phyloP scores from a whole-genome alignment of 53 echinoderm and acorn worm species.

The Zoroaster sp. region DNA sequence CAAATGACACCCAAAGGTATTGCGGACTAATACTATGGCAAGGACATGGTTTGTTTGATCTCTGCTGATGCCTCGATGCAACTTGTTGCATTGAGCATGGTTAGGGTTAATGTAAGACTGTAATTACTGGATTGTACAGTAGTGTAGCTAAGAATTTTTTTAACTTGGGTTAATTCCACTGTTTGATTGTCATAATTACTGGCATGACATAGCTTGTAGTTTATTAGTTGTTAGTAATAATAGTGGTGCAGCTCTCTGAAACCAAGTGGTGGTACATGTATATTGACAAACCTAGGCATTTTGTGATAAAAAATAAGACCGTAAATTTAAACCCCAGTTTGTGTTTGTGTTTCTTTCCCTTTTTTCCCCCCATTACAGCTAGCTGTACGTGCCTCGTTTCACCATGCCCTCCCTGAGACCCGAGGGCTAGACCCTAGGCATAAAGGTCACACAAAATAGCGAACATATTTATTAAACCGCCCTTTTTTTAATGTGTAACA shows the following conservation, averaged over 20 bases:
- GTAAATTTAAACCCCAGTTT: conserved; percentile 18
- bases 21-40: no score
- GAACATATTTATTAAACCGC: neutral
- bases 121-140: no score
- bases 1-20: no score
- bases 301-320: neutral
- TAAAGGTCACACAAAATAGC: conserved; percentile 28
- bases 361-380: conserved; percentile 39
- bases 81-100: no score
- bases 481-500: conserved; percentile 15
- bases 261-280: no score
- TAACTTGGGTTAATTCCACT: neutral
- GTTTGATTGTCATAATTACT: neutral
- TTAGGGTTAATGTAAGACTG: no score
- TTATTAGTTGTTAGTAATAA: neutral
- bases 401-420: neutral
- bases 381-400: conserved; percentile 42
- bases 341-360: conserved; percentile 53
- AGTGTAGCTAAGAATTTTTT: neutral
- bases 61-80: no score
- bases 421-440: conserved; percentile 24
- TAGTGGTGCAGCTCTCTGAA: neutral
- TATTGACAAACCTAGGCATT: neutral
- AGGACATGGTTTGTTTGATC: no score
- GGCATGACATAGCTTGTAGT: neutral